Percentiles rank a stretch among this genome's conserved stretches.
Conservation (phyloP, 2,113 vertebrate species). For the Dendropsophus ebraccatus region DNA sequence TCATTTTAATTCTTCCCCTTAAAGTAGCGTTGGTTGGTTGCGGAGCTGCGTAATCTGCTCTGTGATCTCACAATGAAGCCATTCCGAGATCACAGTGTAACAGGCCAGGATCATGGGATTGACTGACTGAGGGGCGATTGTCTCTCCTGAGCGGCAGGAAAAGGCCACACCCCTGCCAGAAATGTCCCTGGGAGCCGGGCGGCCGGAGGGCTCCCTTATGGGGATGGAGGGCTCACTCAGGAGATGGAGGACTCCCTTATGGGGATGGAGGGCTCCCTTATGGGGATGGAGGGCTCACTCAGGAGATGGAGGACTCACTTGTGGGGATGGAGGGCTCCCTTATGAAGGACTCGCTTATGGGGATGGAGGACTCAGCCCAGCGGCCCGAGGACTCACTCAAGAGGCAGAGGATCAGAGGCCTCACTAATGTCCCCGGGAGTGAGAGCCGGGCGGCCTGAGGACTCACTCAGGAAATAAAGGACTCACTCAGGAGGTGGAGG, state of each 20-base stretch:
- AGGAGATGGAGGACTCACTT: no score
- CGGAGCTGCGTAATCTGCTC: not conserved
- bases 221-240: no score
- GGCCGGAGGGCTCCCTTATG: not conserved
- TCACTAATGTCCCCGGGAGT: slow-evolving; percentile 48
- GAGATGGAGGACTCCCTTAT: not conserved
- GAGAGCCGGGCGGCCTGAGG: no score
- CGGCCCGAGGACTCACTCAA: no score
- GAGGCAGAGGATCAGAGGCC: no score
- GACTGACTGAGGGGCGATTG: slow-evolving; percentile 5
- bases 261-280: no score
- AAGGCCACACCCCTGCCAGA: slow-evolving; percentile 42
- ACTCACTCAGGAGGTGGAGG: not conserved
- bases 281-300: no score
- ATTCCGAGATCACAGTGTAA: not conserved
- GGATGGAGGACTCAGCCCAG: no score
- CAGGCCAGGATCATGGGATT: not conserved
- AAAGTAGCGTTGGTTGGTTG: not conserved
- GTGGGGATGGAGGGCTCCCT: no score
- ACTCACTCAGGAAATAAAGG: no score
- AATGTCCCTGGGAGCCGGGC: slow-evolving; percentile 39
- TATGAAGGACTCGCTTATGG: no score
- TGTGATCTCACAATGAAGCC: slow-evolving; percentile 31
- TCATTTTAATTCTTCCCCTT: not conserved
- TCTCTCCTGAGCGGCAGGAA: slow-evolving; percentile 47